Base-by-base conservation (phyloP, 2,888 invertebrate genomes). In the Trichacis sp. region DNA sequence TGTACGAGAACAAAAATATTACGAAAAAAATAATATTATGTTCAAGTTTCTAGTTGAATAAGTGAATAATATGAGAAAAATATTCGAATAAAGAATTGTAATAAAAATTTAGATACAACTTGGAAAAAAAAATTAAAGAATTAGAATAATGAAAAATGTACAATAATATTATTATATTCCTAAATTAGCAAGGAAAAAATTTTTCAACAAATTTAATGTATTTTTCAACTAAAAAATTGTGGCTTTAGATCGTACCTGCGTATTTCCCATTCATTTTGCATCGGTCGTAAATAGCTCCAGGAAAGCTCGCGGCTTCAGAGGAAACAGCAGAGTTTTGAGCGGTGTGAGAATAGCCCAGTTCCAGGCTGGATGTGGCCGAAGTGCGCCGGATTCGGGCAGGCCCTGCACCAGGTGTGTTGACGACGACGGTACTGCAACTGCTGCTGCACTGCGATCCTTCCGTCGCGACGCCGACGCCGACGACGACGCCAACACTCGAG, bases 361-460 rank as follows among this genome's bases (percentile, higher is more conserved):
- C 94, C 76, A 94, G 86, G 78, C 94, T 94, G 72, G 93, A 93
- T 50, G 91, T 91, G 40, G 93, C 92, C 19, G 93, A 93, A 64
- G 91, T 88, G 75, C 92, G 87, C 72, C 92, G 88, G 52, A 74
- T 84, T 84, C 86, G 60, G 75, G 77, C 78, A 9, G 87, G 84
- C 61, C 79, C 75, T 54, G 85, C 86, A 15, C 86, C 79, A 45
- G 87, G 87, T 20, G 88, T 86, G 72, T 87, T 85, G 6, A 94
- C 91, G 71, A 94, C 93, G n/a, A 94, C 93, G 30, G 94, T 94
- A 77, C 94, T 94, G 80, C 94, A 94, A 19, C 93, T 93, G 52
- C 94, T 94, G 57, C 93, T 93, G 83, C 94, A 94, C 80, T 94
- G 94, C 19, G 93, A 93, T 53, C 92, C 92, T 43, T 82, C 81